Base-by-base conservation (phyloP, 1,140 invertebrate species). In the Caerostris darwini region DNA sequence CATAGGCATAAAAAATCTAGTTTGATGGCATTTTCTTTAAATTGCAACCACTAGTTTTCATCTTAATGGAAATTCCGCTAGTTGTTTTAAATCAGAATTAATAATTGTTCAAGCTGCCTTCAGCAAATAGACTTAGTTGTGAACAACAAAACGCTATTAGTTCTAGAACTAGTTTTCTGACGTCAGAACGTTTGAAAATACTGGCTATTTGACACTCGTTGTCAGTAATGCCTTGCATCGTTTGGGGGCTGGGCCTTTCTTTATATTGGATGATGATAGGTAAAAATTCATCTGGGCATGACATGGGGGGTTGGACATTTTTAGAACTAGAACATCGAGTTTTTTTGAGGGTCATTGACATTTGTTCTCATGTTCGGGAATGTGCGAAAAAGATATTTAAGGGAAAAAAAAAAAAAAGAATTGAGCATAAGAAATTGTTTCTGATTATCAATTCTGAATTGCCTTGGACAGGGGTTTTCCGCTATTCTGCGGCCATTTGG, bases 391-490 rank as follows among this genome's bases (percentile, higher is more conserved):
- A 8, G 14, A 64, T 5, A 64, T 14, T 64, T 10, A 64, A 17
- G 17, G 7, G 61, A 61, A 64, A 64, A 77, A 77, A 5, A 50
- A 14, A 50, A 10, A 50, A 10, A 77, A 53, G 8, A 4, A 53
- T 12, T 12, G 71, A 71, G 34, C 8, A 77, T 3, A 50, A 77
- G 5, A 77, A 77, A 8, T 4, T 12, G 19, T 50, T 10, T 77
- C 14, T 50, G 19, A 34, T 77, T 77, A 12, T 77, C 10, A 12
- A 4, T 77, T 77, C 71, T 77, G 71, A 5, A 5, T 77, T 53
- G 53, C 71, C 71, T 77, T 77, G 71, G 50, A 50, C 71, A 77
- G 71, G 71, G 71, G 71, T 77, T 77, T 77, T 53, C 71, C 71
- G 71, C 71, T 77, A 77, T 77, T 77, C 53, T 50, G 71, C 71